Evolutionary conservation across 92 coral and sea anemone genomes (phyloP).

Genomic region (Nematostella vectensis): DNA sequence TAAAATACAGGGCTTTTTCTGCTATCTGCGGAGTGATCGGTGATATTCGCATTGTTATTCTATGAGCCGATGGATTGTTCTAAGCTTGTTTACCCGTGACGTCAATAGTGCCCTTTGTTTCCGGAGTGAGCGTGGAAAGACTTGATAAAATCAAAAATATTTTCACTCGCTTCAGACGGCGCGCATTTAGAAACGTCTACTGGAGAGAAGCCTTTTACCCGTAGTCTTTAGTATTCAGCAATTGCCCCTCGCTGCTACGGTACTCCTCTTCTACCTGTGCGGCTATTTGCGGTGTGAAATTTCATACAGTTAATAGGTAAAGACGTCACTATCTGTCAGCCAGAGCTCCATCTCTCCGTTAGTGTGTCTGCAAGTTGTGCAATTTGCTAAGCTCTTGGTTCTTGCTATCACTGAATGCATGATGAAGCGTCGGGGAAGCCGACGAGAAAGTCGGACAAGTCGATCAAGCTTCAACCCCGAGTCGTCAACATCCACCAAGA

Average conservation of each 20-base stretch:
- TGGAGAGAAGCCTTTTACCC: too few species aligned
- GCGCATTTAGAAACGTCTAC: too few species aligned
- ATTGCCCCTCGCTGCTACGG: background rate
- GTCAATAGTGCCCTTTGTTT: slow-evolving; percentile 16
- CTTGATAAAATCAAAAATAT: too few species aligned
- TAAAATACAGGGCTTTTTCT: too few species aligned
- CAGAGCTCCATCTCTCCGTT: background rate
- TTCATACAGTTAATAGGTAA: background rate
- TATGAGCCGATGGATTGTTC: slow-evolving; percentile 8
- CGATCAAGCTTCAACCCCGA: slow-evolving; percentile 67
- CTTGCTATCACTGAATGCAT: too few species aligned
- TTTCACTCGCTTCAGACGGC: too few species aligned
- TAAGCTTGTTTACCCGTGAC: slow-evolving; percentile 19
- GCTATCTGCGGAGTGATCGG: too few species aligned
- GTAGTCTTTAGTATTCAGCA: background rate
- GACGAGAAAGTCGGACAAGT: too few species aligned
- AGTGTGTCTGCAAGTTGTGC: background rate
- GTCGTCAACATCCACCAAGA: slow-evolving; percentile 28
- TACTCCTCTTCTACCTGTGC: background rate
- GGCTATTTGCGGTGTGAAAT: background rate
- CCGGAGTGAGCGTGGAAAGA: background rate
- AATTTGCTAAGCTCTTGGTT: too few species aligned
- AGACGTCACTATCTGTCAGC: background rate
- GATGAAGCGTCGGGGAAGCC: slow-evolving; percentile 2
- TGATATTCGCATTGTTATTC: too few species aligned